Evolutionary conservation across 2,113 vertebrate species (phyloP), one percentile per base, ranked within the genome.

Genomic region (Leucoraja erinaceus): DNA sequence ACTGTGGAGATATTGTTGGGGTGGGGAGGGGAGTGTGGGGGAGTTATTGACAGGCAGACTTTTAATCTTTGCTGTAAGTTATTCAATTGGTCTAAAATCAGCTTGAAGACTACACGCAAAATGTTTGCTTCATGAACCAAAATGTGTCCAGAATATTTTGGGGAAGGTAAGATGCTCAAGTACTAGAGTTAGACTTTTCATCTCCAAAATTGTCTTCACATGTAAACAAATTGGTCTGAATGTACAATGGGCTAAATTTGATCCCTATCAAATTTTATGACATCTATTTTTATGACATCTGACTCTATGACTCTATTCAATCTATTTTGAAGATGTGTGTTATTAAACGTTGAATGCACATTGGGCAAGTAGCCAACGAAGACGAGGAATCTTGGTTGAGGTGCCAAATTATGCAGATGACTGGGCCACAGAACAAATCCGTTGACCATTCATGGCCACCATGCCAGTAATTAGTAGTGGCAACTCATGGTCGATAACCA

Each of bases 331-430:
- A 31, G 88, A 68, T 7, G 31, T 72, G 14, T 22, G 25, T 20
- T 91, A 33, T 22, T 0, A 25, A 33, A 9, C 22, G 25, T 38
- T 72, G 20, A 38, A 38, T 72, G 66, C 9, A 38, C 66, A 25
- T 10, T 20, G 9, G 31, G 10, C 18, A 90, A 70, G 70, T 25
- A 61, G 38, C 31, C 31, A 47, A 91, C 28, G 28, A 88, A 54
- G 88, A 33, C 33, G 18, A 70, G 66, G 88, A 90, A 72, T 47
- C 88, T 33, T 72, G 88, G 66, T 70, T 22, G 88, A 91, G 66
- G 68, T 47, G 38, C 16, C 20, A 70, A 68, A 38, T 72, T 72
- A 70, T 90, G 31, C n/a, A 16, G 20, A 70, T 38, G 66, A 91
- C 9, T 33, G 20, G 33, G 10, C 20, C 66, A 91, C 10, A 3